Percentiles rank a stretch among this genome's conserved stretches.
These are phyloP conservation scores for Pachyuromys duprasi DNA, from an alignment of 2,797 vertebrate genomes.

Conservation along the genomic window DNA sequence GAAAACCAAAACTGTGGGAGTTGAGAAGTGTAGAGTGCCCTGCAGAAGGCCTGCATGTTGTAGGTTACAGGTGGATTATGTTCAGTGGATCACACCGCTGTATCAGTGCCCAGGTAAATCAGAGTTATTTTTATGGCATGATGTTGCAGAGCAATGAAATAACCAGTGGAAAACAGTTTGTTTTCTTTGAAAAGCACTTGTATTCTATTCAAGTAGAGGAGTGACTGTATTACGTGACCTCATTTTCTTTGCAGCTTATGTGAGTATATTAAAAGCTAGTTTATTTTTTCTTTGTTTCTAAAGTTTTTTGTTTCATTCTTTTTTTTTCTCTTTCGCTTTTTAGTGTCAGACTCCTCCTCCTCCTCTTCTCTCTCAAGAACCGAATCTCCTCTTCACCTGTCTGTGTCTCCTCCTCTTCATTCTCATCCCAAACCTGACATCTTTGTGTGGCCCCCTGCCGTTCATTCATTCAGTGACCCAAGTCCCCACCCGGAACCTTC, in stretches of 20 bases:
- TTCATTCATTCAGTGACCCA: constrained; percentile 91
- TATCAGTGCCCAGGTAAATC: constrained; percentile 55
- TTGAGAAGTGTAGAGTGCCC: background rate
- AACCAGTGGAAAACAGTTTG: constrained; percentile 56
- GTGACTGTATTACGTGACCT: constrained; percentile 79
- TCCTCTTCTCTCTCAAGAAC: constrained; percentile 94
- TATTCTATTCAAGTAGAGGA: constrained; percentile 58
- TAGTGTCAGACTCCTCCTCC: constrained; percentile 93
- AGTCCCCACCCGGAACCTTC: constrained; percentile 89
- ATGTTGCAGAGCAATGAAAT: constrained; percentile 44
- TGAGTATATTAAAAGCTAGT: constrained; percentile 83
- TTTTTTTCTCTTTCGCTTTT: constrained; percentile 88
- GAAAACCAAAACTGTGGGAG: constrained; percentile 20
- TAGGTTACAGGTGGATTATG: background rate
- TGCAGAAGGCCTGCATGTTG: background rate
- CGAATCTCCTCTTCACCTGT: constrained; percentile 92
- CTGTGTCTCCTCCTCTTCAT: constrained; percentile 91
- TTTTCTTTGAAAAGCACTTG: constrained; percentile 73
- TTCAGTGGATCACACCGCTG: background rate
- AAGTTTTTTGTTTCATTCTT: constrained; percentile 81
- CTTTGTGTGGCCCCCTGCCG: constrained; percentile 90
- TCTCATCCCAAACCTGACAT: constrained; percentile 89
- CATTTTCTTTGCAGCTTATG: constrained; percentile 79
- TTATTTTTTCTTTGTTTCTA: constrained; percentile 81
- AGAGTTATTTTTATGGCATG: constrained; percentile 23